Evolutionary conservation across 2,888 invertebrate genomes (phyloP).

Genomic region (Galerucella calmariensis): DNA sequence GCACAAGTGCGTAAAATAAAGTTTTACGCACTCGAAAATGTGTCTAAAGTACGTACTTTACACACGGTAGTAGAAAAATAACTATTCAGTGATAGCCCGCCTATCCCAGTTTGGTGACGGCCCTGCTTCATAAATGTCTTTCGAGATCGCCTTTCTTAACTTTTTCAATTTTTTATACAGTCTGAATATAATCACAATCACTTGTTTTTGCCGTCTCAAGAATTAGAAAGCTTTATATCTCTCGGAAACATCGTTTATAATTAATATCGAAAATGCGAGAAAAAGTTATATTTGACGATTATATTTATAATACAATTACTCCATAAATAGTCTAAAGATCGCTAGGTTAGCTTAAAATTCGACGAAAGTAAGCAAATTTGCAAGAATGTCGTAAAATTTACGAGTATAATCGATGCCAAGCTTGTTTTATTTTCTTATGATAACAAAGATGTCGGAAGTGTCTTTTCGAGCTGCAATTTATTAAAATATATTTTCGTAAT

Average conservation of each 20-base stretch:
- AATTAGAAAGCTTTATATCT: neutral
- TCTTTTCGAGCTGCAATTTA: neutral
- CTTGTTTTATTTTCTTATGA: conserved; percentile 10
- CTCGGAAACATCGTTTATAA: neutral
- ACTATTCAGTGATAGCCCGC: too few species aligned
- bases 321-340: neutral
- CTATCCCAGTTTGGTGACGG: too few species aligned
- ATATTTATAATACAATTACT: neutral
- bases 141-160: too few species aligned
- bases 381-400: conserved; percentile 8
- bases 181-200: too few species aligned
- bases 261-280: conserved; percentile 4
- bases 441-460: neutral
- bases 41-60: too few species aligned
- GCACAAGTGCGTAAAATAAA: too few species aligned
- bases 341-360: neutral
- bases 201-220: neutral
- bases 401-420: conserved; percentile 2
- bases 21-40: too few species aligned
- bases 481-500: neutral
- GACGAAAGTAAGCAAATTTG: conserved; percentile 9
- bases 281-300: neutral
- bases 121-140: too few species aligned
- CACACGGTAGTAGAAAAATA: too few species aligned
- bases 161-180: too few species aligned